A percentile compares a stretch with the other conserved stretches of the same genome.
Conservation (phyloP, 2,888 invertebrate species). For the Nemotelus nigrinus region DNA sequence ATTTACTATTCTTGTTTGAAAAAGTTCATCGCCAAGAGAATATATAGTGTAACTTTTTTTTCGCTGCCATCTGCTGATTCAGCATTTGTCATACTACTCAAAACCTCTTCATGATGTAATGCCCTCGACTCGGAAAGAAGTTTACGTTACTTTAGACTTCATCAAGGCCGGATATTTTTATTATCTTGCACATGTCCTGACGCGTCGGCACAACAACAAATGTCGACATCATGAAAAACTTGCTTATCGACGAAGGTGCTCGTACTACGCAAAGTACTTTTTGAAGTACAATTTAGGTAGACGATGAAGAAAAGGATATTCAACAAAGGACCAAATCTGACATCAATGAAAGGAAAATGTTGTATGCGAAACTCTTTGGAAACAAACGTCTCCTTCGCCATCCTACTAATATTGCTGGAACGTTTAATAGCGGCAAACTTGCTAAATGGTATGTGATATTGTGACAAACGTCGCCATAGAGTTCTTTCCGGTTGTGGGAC, state of each 20-base stretch:
- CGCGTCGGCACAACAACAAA: neutral
- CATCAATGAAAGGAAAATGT: constrained; percentile 1
- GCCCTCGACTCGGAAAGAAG: neutral
- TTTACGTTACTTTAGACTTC: neutral
- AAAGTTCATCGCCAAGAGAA: no score
- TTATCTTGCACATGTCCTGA: constrained; percentile 10
- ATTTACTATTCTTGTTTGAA: no score
- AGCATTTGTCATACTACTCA: neutral
- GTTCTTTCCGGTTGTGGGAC: neutral
- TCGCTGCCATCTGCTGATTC: neutral
- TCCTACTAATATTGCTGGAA: no score
- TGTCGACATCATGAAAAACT: neutral
- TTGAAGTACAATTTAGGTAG: neutral
- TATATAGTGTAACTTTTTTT: no score
- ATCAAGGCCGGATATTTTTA: constrained; percentile 9
- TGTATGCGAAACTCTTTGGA: neutral
- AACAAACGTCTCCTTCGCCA: no score
- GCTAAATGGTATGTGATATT: neutral
- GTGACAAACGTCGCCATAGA: neutral
- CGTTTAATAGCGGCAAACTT: neutral
- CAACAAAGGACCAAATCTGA: neutral
- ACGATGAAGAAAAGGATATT: neutral
- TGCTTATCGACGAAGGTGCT: neutral
- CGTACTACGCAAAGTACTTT: neutral
- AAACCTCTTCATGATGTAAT: neutral